phyloP scores from a whole-genome alignment of 2,888 invertebrate species.

The Oxystoma pomonae region DNA sequence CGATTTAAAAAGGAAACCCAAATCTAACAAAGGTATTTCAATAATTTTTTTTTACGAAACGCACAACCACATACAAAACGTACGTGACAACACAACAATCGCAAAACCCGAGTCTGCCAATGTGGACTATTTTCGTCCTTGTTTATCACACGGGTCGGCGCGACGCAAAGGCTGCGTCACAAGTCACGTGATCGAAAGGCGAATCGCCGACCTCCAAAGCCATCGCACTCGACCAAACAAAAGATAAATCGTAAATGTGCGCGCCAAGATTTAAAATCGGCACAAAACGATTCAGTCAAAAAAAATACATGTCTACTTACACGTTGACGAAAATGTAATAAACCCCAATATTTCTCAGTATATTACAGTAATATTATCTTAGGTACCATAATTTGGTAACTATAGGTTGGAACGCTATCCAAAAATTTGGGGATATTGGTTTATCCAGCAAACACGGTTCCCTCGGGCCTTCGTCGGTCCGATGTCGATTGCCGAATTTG shows the following conservation, averaged over 20 bases:
- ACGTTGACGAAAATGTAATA: too few species aligned
- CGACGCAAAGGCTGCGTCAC: too few species aligned
- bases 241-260: too few species aligned
- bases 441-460: too few species aligned
- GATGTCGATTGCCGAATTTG: too few species aligned
- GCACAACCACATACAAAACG: background rate
- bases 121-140: background rate
- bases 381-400: too few species aligned
- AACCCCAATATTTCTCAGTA: too few species aligned
- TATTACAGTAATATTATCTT: too few species aligned
- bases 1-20: background rate
- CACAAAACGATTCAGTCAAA: background rate
- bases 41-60: background rate
- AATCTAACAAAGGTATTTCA: background rate
- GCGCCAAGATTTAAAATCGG: conserved; percentile 8
- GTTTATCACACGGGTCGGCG: background rate
- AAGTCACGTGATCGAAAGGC: background rate
- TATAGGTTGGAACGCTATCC: too few species aligned
- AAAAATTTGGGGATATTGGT: too few species aligned
- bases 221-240: background rate
- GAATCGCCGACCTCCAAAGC: background rate
- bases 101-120: background rate
- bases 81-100: background rate
- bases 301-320: too few species aligned
- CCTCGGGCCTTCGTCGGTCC: too few species aligned